Base-by-base conservation (phyloP, 2,797 vertebrate genomes). In the Limnodromus scolopaceus region DNA sequence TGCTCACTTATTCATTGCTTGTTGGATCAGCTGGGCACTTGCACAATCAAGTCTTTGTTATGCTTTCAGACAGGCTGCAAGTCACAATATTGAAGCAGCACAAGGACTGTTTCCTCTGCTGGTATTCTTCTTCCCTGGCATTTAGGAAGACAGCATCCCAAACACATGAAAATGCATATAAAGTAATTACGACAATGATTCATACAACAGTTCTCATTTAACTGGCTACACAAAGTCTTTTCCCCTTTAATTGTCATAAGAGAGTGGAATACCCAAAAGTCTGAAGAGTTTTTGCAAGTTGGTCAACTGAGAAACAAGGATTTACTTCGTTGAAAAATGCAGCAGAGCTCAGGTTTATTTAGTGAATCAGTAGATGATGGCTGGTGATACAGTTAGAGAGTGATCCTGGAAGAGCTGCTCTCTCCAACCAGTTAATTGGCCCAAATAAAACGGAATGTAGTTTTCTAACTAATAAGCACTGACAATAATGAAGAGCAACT, bases 1-100 rank as follows among this genome's bases (percentile, higher is more conserved):
- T 92, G 94, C 93, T 97, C 94, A 90, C 92, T 97, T 95, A 97
- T 97, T 97, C 97, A 97, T 57, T 92, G 91, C 95, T 96, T 97
- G 97, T 97, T 97, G 97, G 97, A 97, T 97, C 97, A 97, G 97
- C 97, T 97, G 97, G 96, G 94, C 88, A 66, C 86, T 97, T 96
- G 84, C 91, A 97, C 96, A 97, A 96, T 96, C 86, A 80, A 69
- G 88, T 72, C 96, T 97, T 97, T 97, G 96, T 97, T 94, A 74
- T 61, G 63, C 93, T 88, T 96, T 96, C 94, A 96, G 91, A 96
- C 95, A 94, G 91, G 91, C 96, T 97, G 94, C 95, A 97, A 96
- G 96, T 95, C 94, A 95, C 96, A 97, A 97, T 97, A 97, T 91
- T 97, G 97, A 97, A 97, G 96, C 79, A 96, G 84, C 78, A 95